Evolutionary conservation across 2,888 invertebrate genomes (phyloP), one percentile per base, ranked within the genome.

Genomic region (Parasteatoda lunata): DNA sequence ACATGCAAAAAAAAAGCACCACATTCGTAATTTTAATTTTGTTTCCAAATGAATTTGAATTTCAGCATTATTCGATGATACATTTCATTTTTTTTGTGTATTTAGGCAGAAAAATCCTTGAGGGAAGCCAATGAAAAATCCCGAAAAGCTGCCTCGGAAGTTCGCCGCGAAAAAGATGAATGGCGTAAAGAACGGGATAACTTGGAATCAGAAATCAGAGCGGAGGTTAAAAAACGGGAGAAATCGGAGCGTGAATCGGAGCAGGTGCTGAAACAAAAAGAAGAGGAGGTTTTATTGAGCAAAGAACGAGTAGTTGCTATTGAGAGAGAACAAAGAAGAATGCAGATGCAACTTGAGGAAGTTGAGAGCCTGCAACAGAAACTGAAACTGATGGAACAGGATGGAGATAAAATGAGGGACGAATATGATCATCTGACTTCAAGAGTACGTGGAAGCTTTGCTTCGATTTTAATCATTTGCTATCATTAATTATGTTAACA

Each of bases 391-490:
- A 91, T 96, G 83, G 95, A 96, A 91, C 93, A 94, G 90, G 94
- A 95, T 52, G 91, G 96, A 65, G 93, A 93, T 45, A 93, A 93
- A 75, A 95, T 95, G 91, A 94, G 94, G 89, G 94, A 95, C 89
- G 95, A 96, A 89, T 95, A 95, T 91, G 95, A 95, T 73, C 96
- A 96, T 90, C 93, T 97, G 79, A 96, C 96, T 9, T 30, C 52
- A 94, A 94, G 77, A 48, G 85, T 30, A 5, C 76, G 75, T 49
- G 30, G 4, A 66, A 68, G 30, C 2, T 30, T 30, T 30, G 30
- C 30, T 30, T 30, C 30, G 30, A 30, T 30, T 30, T 30, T 30
- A 30, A 30, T 30, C 30, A 1, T 30, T 30, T 30, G 30, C 30
- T 30, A 30, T 30, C 2, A 30, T 1, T 1, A 30, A 1, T 30